Base-by-base conservation (phyloP, 1,140 invertebrate species). In the Geopemphigus sp. region DNA sequence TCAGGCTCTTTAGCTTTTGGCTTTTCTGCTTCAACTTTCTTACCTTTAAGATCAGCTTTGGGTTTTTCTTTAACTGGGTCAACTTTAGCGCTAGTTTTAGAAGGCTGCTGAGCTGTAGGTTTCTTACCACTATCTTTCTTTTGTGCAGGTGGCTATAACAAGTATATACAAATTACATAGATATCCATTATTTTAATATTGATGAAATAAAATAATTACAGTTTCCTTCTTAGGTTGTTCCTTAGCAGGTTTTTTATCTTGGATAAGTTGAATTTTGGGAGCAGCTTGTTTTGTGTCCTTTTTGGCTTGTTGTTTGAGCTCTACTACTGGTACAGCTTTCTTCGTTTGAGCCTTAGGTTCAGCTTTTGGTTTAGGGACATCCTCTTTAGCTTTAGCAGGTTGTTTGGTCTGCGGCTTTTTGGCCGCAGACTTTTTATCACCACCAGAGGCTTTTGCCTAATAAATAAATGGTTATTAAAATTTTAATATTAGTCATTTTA, bases 361-460 rank as follows among this genome's bases (percentile, higher is more conserved):
- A 26, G 70, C 22, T 24, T 81, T 57, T 8, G 80, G 80, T 22
- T 81, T 81, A 4, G 68, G 68, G 11, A 57, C 80, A 26, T 72
- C 63, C 29, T 81, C 56, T 59, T 72, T 70, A 0, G 70, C 57
- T 32, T 81, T 81, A 5, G 68, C 80, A 17, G 80, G 70, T 73
- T 81, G 80, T 22, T 61, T 56, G 6, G 80, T 57, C 32, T 81
- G 68, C 45, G 68, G 56, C 57, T 81, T 81, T 8, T 72, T 72
- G 3, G 80, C 53, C 45, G 68, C 80, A 59, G 80, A 56, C 50
- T 81, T 72, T 81, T 81, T 81, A n/a, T 72, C 80, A 29, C 74
- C 74, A 63, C 26, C 80, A 26, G 54, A 24, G 26, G 80, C 68
- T 81, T 81, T 81, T 4, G 54, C 26, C 80, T 81, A 32, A 59